Conservation (phyloP, 2,888 invertebrate genomes). For the Sminthurides aquaticus region DNA sequence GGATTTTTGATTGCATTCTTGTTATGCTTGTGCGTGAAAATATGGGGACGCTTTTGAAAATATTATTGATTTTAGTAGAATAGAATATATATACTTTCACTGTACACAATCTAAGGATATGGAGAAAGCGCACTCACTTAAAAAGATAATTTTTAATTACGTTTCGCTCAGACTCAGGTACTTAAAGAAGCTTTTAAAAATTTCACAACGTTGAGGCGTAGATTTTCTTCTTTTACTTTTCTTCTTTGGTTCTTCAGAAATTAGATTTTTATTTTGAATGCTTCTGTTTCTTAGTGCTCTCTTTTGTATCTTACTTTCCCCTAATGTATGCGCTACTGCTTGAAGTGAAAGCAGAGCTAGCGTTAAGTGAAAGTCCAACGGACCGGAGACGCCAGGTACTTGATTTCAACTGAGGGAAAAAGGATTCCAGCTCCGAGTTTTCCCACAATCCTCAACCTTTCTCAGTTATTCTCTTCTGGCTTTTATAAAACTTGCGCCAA, state of each 20-base stretch:
- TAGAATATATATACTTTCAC: too few relatives aligned
- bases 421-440: too few relatives aligned
- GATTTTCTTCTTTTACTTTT: background rate
- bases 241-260: background rate
- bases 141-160: background rate
- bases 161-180: background rate
- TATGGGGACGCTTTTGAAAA: background rate
- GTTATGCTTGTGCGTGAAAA: background rate
- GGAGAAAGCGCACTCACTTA: too few relatives aligned
- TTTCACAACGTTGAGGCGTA: background rate
- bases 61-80: too few relatives aligned
- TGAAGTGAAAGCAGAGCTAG: background rate
- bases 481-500: too few relatives aligned
- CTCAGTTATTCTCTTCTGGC: too few relatives aligned
- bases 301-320: background rate
- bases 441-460: too few relatives aligned
- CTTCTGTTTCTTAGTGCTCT: background rate
- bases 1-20: conserved; percentile 27
- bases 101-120: too few relatives aligned
- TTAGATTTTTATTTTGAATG: too few relatives aligned
- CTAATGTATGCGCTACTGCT: background rate
- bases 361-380: background rate
- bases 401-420: background rate
- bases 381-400: background rate
- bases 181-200: background rate